Evolutionary conservation across 2,113 vertebrate genomes (phyloP).

Genomic region (Morone chrysops): DNA sequence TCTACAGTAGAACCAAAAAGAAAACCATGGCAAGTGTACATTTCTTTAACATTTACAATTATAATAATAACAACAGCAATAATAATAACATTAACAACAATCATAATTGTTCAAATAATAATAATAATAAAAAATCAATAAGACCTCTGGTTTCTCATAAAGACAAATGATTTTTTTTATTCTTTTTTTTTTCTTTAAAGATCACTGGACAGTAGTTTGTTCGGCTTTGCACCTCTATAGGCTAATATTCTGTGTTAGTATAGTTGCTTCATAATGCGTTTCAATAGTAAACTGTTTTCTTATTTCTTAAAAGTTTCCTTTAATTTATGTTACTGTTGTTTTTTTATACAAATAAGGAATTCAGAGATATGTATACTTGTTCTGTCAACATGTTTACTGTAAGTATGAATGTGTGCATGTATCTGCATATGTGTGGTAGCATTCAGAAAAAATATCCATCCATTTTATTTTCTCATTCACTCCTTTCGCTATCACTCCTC

Average conservation of each 20-base stretch:
- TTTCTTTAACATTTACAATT: slow-evolving; percentile 87
- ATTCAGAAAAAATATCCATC: slow-evolving; percentile 64
- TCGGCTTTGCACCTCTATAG: slow-evolving; percentile 82
- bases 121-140: slow-evolving; percentile 82
- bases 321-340: slow-evolving; percentile 80
- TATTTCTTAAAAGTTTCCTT: slow-evolving; percentile 84
- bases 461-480: slow-evolving; percentile 44
- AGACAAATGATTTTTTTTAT: slow-evolving; percentile 81
- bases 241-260: slow-evolving; percentile 89
- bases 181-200: slow-evolving; percentile 82
- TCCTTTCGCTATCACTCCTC: slow-evolving; percentile 49
- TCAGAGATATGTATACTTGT: slow-evolving; percentile 85
- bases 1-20: slow-evolving; percentile 80
- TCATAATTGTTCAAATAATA: slow-evolving; percentile 84
- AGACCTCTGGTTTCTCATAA: slow-evolving; percentile 85
- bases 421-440: slow-evolving; percentile 68
- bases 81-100: slow-evolving; percentile 86
- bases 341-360: slow-evolving; percentile 87
- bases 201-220: slow-evolving; percentile 87
- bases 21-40: slow-evolving; percentile 83
- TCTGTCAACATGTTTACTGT: slow-evolving; percentile 74
- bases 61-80: slow-evolving; percentile 85
- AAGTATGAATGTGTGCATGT: slow-evolving; percentile 72
- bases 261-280: slow-evolving; percentile 83
- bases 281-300: slow-evolving; percentile 84